Conservation (phyloP, 2,113 vertebrate genomes). For the Pelvicachromis taeniatus region DNA sequence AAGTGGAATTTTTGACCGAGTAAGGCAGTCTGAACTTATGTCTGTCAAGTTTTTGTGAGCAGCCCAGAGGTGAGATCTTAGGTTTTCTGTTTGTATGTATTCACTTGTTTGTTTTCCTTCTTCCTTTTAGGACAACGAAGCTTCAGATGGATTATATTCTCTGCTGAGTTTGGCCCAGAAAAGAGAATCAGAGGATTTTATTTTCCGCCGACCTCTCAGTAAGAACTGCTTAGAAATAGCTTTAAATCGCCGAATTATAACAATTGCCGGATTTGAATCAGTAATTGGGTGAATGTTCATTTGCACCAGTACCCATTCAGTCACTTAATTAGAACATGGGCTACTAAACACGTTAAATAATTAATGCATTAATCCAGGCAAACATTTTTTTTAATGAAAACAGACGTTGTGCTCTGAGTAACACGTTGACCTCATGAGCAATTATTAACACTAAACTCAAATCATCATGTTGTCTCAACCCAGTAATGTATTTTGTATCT, state of each 20-base stretch:
- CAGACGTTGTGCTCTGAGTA: not conserved
- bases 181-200: constrained; percentile 61
- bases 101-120: not conserved
- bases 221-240: constrained; percentile 29
- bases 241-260: constrained; percentile 1
- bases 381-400: not conserved
- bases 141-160: constrained; percentile 59
- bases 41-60: not conserved
- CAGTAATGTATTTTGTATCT: not conserved
- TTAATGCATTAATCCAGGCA: not conserved
- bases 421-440: not conserved
- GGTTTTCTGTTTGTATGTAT: not conserved
- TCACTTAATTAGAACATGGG: not conserved
- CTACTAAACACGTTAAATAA: not conserved
- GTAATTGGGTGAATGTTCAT: not conserved
- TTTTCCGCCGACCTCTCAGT: constrained; percentile 68
- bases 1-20: not conserved
- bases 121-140: constrained; percentile 49
- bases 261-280: not conserved
- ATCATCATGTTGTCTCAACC: not conserved
- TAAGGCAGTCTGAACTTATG: not conserved
- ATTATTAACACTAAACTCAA: not conserved
- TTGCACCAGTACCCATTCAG: not conserved
- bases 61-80: not conserved
- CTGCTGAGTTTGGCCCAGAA: constrained; percentile 62